phyloP scores from a whole-genome alignment of 2,888 invertebrate genomes.

The Meiosimyza platycephala region DNA sequence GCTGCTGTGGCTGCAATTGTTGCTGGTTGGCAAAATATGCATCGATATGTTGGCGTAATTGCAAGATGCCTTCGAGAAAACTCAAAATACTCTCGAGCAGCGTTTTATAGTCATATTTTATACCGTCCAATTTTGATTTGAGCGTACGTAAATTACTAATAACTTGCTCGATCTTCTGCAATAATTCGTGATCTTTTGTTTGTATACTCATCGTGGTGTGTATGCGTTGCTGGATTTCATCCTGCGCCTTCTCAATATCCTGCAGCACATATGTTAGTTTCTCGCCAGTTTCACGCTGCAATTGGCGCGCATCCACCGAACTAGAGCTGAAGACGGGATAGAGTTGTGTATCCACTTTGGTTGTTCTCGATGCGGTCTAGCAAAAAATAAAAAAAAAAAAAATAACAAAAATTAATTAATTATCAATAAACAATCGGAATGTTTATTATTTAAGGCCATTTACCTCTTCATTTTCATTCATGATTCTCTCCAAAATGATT shows the following conservation, averaged over 20 bases:
- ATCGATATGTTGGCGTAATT: slow-evolving; percentile 74
- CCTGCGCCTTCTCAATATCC: slow-evolving; percentile 74
- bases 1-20: slow-evolving; percentile 42
- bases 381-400: slow-evolving; percentile 35
- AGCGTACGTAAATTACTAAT: slow-evolving; percentile 75
- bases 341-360: slow-evolving; percentile 77
- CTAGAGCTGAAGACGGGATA: slow-evolving; percentile 80
- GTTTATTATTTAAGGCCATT: slow-evolving; percentile 47
- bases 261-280: slow-evolving; percentile 71
- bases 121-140: slow-evolving; percentile 74
- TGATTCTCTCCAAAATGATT: slow-evolving; percentile 69
- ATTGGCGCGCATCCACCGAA: slow-evolving; percentile 71
- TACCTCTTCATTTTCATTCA: slow-evolving; percentile 77
- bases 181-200: slow-evolving; percentile 70
- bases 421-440: slow-evolving; percentile 14
- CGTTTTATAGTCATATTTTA: slow-evolving; percentile 78
- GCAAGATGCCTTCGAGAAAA: slow-evolving; percentile 76
- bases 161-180: slow-evolving; percentile 72
- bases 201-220: slow-evolving; percentile 75
- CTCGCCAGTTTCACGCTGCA: slow-evolving; percentile 71
- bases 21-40: slow-evolving; percentile 68
- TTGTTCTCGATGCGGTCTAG: slow-evolving; percentile 75
- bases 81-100: slow-evolving; percentile 77
- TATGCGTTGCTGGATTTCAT: slow-evolving; percentile 76
- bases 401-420: slow-evolving; percentile 33